These are phyloP conservation scores for Panthera tigris DNA, from an alignment of 2,113 vertebrate species.

Conservation along the genomic window DNA sequence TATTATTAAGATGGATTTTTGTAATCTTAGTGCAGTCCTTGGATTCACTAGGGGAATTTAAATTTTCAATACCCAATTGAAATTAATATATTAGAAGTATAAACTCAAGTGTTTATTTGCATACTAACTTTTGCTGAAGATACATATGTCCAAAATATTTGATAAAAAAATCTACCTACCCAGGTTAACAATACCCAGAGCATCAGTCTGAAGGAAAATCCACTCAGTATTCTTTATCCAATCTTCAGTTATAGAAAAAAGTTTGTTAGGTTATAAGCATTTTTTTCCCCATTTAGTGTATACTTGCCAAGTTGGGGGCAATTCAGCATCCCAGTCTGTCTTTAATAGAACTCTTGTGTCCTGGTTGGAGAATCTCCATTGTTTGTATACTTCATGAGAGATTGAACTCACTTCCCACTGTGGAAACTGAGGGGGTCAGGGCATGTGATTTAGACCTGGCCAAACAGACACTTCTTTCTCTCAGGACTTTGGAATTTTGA, in stretches of 20 bases:
- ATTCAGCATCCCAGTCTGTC: not conserved
- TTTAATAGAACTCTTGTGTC: not conserved
- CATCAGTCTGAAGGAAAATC: not conserved
- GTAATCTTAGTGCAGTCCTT: not conserved
- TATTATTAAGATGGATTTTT: not conserved
- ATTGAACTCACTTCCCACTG: not conserved
- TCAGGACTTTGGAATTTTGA: not conserved
- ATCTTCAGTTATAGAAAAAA: not conserved
- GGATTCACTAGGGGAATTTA: not conserved
- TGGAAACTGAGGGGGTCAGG: not conserved
- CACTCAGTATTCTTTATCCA: not conserved
- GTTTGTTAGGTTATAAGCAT: not conserved
- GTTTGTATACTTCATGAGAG: not conserved
- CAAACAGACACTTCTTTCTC: not conserved
- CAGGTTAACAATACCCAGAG: not conserved
- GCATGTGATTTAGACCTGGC: not conserved
- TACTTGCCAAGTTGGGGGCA: not conserved
- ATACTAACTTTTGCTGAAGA: not conserved
- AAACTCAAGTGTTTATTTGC: not conserved
- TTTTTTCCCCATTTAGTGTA: not conserved
- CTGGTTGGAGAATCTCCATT: not conserved
- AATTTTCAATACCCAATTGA: not conserved
- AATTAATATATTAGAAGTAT: not conserved
- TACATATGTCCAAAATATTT: not conserved
- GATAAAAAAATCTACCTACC: not conserved